Evolutionary conservation across 2,888 invertebrate genomes (phyloP).

Genomic region (Anagyrus pseudococci): DNA sequence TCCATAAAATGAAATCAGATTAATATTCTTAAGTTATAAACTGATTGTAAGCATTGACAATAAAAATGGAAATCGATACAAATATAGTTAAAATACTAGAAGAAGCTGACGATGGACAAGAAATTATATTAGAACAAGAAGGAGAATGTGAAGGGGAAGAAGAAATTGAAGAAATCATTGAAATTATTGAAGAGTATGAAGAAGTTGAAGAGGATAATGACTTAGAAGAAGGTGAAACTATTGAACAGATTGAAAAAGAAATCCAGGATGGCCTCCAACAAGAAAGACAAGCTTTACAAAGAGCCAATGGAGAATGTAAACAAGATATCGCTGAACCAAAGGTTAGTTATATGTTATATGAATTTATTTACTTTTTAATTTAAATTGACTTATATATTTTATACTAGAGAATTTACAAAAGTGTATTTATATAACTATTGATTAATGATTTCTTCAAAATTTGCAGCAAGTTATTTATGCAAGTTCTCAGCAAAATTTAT

Average conservation of each 20-base stretch:
- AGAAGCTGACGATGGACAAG: constrained; percentile 47
- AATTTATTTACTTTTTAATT: not conserved
- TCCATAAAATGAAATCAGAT: no score
- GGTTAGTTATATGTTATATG: constrained; percentile 15
- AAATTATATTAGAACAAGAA: constrained; percentile 51
- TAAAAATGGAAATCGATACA: constrained; percentile 43
- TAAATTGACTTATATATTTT: not conserved
- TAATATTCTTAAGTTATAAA: no score
- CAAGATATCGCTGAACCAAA: not conserved
- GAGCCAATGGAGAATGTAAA: constrained; percentile 8
- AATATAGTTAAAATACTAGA: constrained; percentile 49
- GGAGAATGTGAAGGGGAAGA: constrained; percentile 45
- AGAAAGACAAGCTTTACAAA: constrained; percentile 4
- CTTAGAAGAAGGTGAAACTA: constrained; percentile 15
- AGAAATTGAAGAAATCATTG: constrained; percentile 56
- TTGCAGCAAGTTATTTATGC: constrained; percentile 21
- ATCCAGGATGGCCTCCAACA: constrained; percentile 20
- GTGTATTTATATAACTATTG: not conserved
- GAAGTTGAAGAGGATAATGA: constrained; percentile 45
- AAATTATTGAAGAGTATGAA: constrained; percentile 55
- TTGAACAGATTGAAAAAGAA: constrained; percentile 15
- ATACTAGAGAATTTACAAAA: not conserved
- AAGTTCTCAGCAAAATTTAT: no score
- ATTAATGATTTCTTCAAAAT: not conserved
- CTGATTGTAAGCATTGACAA: not conserved